Conservation (phyloP, 2,888 invertebrate genomes). For the Penaeus monodon region DNA sequence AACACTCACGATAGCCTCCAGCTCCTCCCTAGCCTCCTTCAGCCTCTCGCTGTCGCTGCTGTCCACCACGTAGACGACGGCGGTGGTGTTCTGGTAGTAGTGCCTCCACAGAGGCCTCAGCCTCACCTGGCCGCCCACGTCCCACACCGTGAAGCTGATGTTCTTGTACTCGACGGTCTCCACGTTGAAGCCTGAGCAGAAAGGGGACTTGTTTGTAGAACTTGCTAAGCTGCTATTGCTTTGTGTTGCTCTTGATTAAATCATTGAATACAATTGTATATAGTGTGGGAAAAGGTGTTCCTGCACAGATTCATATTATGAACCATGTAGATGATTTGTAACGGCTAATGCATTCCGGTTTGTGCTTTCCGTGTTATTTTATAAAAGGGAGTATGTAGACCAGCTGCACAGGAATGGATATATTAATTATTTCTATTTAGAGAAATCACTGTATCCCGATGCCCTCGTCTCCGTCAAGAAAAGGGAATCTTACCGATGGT, state of each 20-base stretch:
- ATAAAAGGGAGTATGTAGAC: too few relatives aligned
- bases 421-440: too few relatives aligned
- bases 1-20: slow-evolving; percentile 7
- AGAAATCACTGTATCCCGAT: background rate
- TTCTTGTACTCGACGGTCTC: slow-evolving; percentile 58
- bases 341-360: too few relatives aligned
- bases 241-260: too few relatives aligned
- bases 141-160: slow-evolving; percentile 47
- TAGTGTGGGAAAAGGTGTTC: too few relatives aligned
- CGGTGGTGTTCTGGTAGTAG: slow-evolving; percentile 46
- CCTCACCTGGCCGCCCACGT: slow-evolving; percentile 45
- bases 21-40: slow-evolving; percentile 25
- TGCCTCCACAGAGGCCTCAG: slow-evolving; percentile 46
- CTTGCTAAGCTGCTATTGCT: background rate
- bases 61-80: slow-evolving; percentile 45
- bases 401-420: too few relatives aligned
- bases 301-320: too few relatives aligned
- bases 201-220: background rate
- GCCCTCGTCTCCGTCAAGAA: background rate
- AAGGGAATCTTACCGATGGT: slow-evolving; percentile 27
- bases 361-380: too few relatives aligned
- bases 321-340: too few relatives aligned
- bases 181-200: slow-evolving; percentile 45
- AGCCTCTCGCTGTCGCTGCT: slow-evolving; percentile 17
- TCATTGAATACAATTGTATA: too few relatives aligned